Evolutionary conservation across 1,140 invertebrate species (phyloP).

Genomic region (Lasioglossum albipes): DNA sequence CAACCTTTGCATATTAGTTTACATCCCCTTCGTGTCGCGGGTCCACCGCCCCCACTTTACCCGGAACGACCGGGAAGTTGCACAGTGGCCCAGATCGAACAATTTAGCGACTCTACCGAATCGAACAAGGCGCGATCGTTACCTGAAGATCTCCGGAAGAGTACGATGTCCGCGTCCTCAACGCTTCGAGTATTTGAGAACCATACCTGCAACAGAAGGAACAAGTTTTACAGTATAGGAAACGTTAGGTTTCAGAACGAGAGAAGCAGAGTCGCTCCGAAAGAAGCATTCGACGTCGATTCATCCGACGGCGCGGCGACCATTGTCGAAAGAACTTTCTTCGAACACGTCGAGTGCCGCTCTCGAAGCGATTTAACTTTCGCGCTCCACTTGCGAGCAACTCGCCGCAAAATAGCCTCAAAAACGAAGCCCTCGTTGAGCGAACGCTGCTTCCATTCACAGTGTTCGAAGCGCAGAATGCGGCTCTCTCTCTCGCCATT

Average conservation of each 20-base stretch:
- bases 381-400: neutral
- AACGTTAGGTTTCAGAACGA: neutral
- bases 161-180: neutral
- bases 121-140: neutral
- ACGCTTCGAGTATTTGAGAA: neutral
- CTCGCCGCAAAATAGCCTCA: neutral
- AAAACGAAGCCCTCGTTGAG: neutral
- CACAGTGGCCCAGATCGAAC: too few species aligned
- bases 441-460: conserved; percentile 59
- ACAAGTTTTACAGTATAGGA: neutral
- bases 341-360: neutral
- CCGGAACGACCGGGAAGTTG: too few species aligned
- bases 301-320: neutral
- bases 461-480: conserved; percentile 46
- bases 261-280: neutral
- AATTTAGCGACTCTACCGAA: neutral
- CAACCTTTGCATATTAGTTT: conserved; percentile 46
- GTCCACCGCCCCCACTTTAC: neutral
- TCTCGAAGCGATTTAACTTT: conserved; percentile 24
- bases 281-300: neutral
- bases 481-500: conserved; percentile 2
- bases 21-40: neutral
- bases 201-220: neutral
- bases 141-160: neutral
- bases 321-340: conserved; percentile 21